Base-by-base conservation (phyloP, 2,888 invertebrate species). In the Andrena bicolor region DNA sequence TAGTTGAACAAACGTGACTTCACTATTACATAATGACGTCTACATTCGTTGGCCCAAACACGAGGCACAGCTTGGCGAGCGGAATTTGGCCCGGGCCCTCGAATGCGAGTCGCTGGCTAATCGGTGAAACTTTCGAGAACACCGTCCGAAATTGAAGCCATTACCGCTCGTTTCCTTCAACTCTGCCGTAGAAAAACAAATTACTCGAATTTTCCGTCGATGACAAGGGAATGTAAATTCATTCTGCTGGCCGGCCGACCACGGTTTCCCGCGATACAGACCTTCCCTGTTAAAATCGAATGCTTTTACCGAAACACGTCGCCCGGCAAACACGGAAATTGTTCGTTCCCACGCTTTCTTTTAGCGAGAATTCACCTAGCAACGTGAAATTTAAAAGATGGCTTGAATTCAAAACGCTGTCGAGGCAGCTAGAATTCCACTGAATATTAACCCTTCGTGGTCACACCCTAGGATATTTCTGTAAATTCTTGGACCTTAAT, bases 121-220 rank as follows among this genome's bases (percentile, higher is more conserved):
- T 77, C 78, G 78, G 4, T 28, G 61, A 72, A 80, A 80, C 73
- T 80, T 78, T 78, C 66, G 32, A 2, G 53, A 13, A 35, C 32
- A 4, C 1, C 35, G 56, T 8, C 8, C 66, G 58, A 78, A 80
- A 77, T 78, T 78, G 78, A 56, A 28, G 65, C 49, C 16, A 53
- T 78, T 58, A 69, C 63, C 28, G 8, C 23, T 66, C 51, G 60
- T 61, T 78, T 60, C 68, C 68, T 61, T 68, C 41, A 60, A 5
- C 41, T 13, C n/a, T 2, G 26, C 35, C 26, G 20, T 48, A 13
- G 10, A 30, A 48, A 61, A 76, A 78, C 60, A 41, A 51, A 76
- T 53, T 51, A 41, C 41, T 26, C 30, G 51, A 63, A 61, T 76
- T 68, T 68, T 23, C 41, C 30, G 51, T 26, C 30, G 68, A 63